Evolutionary conservation across 2,888 invertebrate species (phyloP).

Genomic region (Proisotoma minuta): DNA sequence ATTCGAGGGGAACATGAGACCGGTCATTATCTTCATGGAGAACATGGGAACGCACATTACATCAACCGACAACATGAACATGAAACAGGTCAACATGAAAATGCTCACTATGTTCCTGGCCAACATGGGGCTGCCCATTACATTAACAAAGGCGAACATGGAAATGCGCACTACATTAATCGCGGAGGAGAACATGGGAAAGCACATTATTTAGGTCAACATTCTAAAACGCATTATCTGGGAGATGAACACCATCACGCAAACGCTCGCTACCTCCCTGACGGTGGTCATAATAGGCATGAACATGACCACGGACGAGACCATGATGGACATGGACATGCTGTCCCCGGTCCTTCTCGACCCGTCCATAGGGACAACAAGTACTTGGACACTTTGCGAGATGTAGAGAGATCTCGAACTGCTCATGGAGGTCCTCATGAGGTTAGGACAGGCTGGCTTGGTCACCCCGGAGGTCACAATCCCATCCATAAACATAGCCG

Average conservation of each 20-base stretch:
- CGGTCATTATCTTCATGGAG: not conserved
- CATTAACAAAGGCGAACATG: not conserved
- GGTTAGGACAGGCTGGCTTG: no score
- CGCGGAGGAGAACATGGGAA: not conserved
- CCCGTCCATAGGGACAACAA: no score
- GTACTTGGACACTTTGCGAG: no score
- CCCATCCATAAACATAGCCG: no score
- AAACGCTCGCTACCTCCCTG: not conserved
- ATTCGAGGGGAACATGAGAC: not conserved
- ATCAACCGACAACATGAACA: no score
- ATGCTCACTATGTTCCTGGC: not conserved
- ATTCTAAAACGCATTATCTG: not conserved
- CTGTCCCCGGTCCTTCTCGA: no score
- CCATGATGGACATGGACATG: no score
- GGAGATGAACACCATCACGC: not conserved
- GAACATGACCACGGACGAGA: no score
- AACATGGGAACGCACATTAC: not conserved
- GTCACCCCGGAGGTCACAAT: no score
- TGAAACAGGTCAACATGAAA: not conserved
- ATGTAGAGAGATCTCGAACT: no score
- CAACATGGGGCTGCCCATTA: not conserved
- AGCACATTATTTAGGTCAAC: not conserved
- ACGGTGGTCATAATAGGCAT: no score
- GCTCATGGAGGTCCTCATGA: no score
- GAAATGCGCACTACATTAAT: conserved; percentile 1